A percentile compares a stretch with the other conserved stretches of the same genome.
These are phyloP conservation scores for Bombyx mandarina DNA, from an alignment of 1,140 invertebrate genomes.

Conservation along the genomic window DNA sequence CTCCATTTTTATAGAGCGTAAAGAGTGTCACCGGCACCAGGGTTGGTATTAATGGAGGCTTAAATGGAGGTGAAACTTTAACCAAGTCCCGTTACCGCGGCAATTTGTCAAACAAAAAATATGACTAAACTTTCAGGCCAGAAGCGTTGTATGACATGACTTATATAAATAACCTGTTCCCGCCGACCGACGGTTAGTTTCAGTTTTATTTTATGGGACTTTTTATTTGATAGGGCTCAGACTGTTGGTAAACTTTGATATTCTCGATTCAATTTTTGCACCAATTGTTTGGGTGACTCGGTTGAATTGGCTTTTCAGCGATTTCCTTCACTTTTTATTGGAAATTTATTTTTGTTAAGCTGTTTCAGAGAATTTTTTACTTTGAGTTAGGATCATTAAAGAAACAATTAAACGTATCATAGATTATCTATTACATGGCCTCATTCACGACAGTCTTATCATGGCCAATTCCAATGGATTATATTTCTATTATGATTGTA, in stretches of 20 bases:
- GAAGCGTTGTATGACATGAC: slow-evolving; percentile 47
- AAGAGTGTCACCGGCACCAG: slow-evolving; percentile 16
- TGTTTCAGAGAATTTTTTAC: no score
- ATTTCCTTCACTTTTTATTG: no score
- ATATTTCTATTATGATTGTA: no score
- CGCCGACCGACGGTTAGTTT: slow-evolving; percentile 21
- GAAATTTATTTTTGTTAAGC: no score
- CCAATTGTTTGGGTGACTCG: no score
- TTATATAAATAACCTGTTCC: slow-evolving; percentile 51
- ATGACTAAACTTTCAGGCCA: slow-evolving; percentile 38
- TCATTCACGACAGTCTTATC: no score
- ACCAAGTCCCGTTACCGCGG: slow-evolving; percentile 37
- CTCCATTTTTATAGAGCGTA: slow-evolving; percentile 19
- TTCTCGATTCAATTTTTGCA: neutral
- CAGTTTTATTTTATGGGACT: slow-evolving; percentile 21
- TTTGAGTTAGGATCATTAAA: no score
- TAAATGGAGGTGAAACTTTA: slow-evolving; percentile 42
- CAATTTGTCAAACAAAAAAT: slow-evolving; percentile 49
- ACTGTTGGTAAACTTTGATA: slow-evolving; percentile 5
- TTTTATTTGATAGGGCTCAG: slow-evolving; percentile 14
- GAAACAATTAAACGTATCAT: no score
- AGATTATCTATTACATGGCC: no score
- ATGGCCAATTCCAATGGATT: no score
- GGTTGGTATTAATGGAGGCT: slow-evolving; percentile 29
- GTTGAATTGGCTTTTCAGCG: no score